Conservation (phyloP, 2,113 vertebrate species). For the Poecilia latipinna region DNA sequence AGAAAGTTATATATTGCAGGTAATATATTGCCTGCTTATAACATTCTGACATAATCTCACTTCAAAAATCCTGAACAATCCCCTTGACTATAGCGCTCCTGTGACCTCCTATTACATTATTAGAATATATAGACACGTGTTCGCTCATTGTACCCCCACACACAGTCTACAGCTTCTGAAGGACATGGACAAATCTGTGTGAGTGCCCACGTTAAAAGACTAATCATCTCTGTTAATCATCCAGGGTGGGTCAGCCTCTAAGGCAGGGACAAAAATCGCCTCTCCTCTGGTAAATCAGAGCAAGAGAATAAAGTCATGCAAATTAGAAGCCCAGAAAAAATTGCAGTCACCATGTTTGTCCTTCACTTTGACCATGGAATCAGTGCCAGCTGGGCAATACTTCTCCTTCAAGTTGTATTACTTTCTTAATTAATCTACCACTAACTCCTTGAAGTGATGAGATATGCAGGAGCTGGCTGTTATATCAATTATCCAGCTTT, state of each 20-base stretch:
- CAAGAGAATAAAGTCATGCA: conserved; percentile 66
- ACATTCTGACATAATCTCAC: neutral
- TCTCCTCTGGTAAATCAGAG: conserved; percentile 70
- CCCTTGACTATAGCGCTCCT: neutral
- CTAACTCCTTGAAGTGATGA: conserved; percentile 64
- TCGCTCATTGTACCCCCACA: conserved; percentile 1
- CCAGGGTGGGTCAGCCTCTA: conserved; percentile 57
- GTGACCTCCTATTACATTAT: conserved; percentile 17
- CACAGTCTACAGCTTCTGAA: conserved; percentile 32
- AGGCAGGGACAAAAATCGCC: conserved; percentile 50
- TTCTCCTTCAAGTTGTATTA: conserved; percentile 66
- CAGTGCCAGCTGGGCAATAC: conserved; percentile 54
- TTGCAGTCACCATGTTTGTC: conserved; percentile 64
- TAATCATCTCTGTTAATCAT: conserved; percentile 74
- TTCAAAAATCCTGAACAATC: neutral
- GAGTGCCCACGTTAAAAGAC: conserved; percentile 41
- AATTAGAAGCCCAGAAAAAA: conserved; percentile 68
- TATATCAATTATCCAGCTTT: conserved; percentile 59
- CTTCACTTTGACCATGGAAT: conserved; percentile 78
- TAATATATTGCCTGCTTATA: neutral
- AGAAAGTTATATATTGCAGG: neutral
- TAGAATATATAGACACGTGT: conserved; percentile 3
- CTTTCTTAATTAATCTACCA: conserved; percentile 72
- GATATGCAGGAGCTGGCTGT: conserved; percentile 58
- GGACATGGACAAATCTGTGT: conserved; percentile 39